phyloP scores from a whole-genome alignment of 2,888 invertebrate species.

The Malachius bipustulatus region DNA sequence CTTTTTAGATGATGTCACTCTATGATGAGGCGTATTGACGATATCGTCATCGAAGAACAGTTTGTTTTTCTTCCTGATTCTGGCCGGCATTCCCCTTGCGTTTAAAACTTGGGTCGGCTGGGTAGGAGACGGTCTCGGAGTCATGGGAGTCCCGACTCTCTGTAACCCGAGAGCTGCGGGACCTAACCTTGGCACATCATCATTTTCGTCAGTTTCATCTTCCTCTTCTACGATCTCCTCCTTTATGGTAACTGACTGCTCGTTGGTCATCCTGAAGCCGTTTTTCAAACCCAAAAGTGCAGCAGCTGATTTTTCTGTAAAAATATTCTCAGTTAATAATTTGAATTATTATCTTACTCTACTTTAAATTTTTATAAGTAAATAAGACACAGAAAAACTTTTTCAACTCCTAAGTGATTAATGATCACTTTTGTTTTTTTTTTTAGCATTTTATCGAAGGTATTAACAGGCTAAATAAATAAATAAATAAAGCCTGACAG shows the following conservation, averaged over 20 bases:
- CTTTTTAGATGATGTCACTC: constrained; percentile 59
- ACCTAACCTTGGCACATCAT: constrained; percentile 59
- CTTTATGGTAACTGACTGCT: constrained; percentile 35
- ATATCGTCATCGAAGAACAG: constrained; percentile 84
- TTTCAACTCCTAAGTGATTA: too few relatives aligned
- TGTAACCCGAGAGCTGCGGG: constrained; percentile 71
- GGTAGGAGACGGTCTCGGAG: constrained; percentile 52
- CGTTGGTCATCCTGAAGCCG: constrained; percentile 37
- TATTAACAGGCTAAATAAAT: too few relatives aligned
- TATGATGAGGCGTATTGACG: constrained; percentile 66
- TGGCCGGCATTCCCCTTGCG: constrained; percentile 79
- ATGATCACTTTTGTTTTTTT: too few relatives aligned
- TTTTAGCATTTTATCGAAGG: too few relatives aligned
- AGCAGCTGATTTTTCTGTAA: constrained; percentile 43
- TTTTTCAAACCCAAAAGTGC: constrained; percentile 45
- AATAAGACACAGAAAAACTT: constrained; percentile 4
- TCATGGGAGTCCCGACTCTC: constrained; percentile 67
- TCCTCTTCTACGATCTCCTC: constrained; percentile 49
- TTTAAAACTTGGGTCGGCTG: constrained; percentile 72
- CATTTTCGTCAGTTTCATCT: constrained; percentile 41
- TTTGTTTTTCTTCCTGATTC: constrained; percentile 75
- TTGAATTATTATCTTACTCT: too few relatives aligned
- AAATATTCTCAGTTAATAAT: too few relatives aligned
- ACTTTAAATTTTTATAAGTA: too few relatives aligned
- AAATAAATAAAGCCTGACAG: too few relatives aligned